phyloP scores from a whole-genome alignment of 2,888 invertebrate genomes.

The Dichetophora obliterata region DNA sequence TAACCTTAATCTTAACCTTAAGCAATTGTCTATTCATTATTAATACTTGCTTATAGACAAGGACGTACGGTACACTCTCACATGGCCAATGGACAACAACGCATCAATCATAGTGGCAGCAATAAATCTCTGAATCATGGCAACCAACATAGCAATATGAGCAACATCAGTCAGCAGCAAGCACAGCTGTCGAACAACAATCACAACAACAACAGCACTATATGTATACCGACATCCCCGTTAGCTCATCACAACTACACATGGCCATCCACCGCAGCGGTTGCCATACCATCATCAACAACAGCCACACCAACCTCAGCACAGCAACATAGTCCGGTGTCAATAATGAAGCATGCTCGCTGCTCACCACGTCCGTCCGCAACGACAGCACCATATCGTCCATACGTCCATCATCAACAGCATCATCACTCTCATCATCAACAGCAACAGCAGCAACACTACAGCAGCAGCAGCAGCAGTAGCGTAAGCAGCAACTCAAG shows the following conservation, averaged over 20 bases:
- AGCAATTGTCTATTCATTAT: neutral
- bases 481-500: conserved; percentile 60
- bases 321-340: conserved; percentile 59
- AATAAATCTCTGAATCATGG: conserved; percentile 53
- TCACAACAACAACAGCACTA: conserved; percentile 50
- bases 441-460: conserved; percentile 62
- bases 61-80: conserved; percentile 72
- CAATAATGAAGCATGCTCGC: conserved; percentile 79
- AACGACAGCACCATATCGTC: conserved; percentile 69
- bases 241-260: conserved; percentile 69
- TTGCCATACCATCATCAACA: conserved; percentile 52
- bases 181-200: conserved; percentile 53
- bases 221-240: conserved; percentile 68
- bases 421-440: conserved; percentile 69
- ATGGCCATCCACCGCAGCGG: conserved; percentile 60
- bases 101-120: conserved; percentile 51
- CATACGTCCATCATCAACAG: conserved; percentile 66
- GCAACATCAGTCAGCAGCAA: conserved; percentile 56
- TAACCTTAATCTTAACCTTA: neutral
- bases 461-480: conserved; percentile 56
- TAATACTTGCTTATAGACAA: conserved; percentile 65
- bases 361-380: conserved; percentile 78
- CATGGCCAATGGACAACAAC: conserved; percentile 55
- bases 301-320: conserved; percentile 45
- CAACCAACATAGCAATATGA: conserved; percentile 53